These are phyloP conservation scores for Uloborus plumipes DNA, from an alignment of 2,888 invertebrate species.

Conservation along the genomic window DNA sequence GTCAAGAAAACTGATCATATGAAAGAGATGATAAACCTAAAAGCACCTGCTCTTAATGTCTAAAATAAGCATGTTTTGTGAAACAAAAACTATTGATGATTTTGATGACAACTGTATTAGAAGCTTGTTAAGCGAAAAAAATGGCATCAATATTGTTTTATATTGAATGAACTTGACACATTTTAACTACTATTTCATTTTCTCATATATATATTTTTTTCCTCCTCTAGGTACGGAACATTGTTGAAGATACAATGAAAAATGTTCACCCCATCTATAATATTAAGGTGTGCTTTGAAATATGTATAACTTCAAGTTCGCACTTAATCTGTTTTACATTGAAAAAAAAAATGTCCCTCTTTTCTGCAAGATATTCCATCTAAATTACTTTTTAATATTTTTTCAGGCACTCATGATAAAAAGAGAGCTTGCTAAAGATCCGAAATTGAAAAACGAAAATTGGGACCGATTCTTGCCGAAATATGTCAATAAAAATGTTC, in stretches of 20 bases:
- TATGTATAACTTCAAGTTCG: neutral
- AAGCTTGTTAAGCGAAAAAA: too few relatives aligned
- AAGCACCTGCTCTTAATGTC: too few relatives aligned
- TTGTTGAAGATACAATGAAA: constrained; percentile 97
- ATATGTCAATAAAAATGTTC: constrained; percentile 90
- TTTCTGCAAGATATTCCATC: neutral
- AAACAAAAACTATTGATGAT: too few relatives aligned
- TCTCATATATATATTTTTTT: neutral
- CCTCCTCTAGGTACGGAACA: constrained; percentile 76
- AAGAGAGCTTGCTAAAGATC: constrained; percentile 92
- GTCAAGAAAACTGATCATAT: too few relatives aligned
- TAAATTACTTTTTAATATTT: neutral
- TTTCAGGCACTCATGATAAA: constrained; percentile 95
- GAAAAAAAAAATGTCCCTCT: neutral
- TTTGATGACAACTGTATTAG: too few relatives aligned
- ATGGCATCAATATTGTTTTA: too few relatives aligned
- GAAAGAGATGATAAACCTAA: too few relatives aligned
- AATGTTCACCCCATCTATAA: constrained; percentile 99
- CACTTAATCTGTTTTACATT: neutral
- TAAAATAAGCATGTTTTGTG: too few relatives aligned
- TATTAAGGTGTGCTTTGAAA: constrained; percentile 75
- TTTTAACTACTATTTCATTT: neutral
- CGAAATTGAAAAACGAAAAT: constrained; percentile 89
- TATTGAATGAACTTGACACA: too few relatives aligned
- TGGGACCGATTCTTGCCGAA: constrained; percentile 98